Conservation (phyloP, 1,140 invertebrate genomes). For the Bicyclus anynana region DNA sequence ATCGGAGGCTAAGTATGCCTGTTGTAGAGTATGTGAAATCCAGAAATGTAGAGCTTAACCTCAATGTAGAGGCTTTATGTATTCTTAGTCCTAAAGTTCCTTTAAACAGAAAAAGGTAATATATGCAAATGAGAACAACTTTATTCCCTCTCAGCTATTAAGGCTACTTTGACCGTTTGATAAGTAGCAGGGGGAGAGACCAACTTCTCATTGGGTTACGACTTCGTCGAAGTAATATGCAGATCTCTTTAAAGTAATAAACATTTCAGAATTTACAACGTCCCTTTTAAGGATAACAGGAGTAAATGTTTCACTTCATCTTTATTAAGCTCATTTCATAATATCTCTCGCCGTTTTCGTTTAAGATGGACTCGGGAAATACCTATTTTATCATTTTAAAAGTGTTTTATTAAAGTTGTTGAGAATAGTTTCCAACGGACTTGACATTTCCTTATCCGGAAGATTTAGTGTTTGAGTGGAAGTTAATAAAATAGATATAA, state of each 20-base stretch:
- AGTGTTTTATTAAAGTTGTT: background rate
- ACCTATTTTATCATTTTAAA: background rate
- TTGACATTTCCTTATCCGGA: too few relatives aligned
- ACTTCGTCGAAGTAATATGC: slow-evolving; percentile 28
- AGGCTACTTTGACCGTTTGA: slow-evolving; percentile 66
- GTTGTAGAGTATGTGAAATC: too few relatives aligned
- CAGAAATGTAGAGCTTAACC: background rate
- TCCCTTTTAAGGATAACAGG: slow-evolving; percentile 19
- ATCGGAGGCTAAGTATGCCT: too few relatives aligned
- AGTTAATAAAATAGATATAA: too few relatives aligned
- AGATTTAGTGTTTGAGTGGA: too few relatives aligned
- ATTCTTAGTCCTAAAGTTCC: slow-evolving; percentile 32
- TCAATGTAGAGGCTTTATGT: background rate
- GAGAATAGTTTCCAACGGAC: background rate
- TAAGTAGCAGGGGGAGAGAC: slow-evolving; percentile 42
- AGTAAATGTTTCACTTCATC: slow-evolving; percentile 7
- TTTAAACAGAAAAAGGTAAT: slow-evolving; percentile 61
- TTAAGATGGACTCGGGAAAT: background rate
- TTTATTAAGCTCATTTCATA: slow-evolving; percentile 7
- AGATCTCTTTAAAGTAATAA: slow-evolving; percentile 34
- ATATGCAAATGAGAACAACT: slow-evolving; percentile 67
- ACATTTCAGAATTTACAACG: slow-evolving; percentile 25
- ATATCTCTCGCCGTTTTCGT: slow-evolving; percentile 3
- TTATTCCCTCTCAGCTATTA: slow-evolving; percentile 61
- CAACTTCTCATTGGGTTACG: slow-evolving; percentile 44